Conservation (phyloP, 2,113 vertebrate genomes). For the crab-eating macaque (Macaca fascicularis) region DNA sequence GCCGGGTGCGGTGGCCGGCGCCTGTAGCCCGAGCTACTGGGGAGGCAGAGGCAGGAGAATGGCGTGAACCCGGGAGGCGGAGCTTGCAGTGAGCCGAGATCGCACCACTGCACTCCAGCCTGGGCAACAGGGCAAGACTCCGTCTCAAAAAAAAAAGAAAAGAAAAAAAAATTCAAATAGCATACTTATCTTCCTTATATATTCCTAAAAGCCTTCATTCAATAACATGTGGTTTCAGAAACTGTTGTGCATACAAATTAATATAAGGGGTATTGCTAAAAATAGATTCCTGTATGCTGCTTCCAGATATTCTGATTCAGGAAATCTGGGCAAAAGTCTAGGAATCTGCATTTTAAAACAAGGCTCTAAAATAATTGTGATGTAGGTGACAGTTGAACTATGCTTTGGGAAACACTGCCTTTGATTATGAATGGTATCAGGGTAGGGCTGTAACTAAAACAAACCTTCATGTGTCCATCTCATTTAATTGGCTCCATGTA, state of each 20-base stretch:
- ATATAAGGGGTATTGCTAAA: background rate
- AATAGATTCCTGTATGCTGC: background rate
- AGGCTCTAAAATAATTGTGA: conserved; percentile 43
- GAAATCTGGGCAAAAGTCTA: conserved; percentile 52
- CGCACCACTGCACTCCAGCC: too few species aligned
- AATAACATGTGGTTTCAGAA: conserved; percentile 41
- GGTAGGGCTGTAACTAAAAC: conserved; percentile 49
- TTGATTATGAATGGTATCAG: conserved; percentile 58
- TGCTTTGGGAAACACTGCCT: conserved; percentile 34
- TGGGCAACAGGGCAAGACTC: too few species aligned
- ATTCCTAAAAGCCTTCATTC: conserved; percentile 51
- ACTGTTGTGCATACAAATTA: background rate
- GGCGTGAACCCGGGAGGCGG: too few species aligned
- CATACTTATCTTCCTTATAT: conserved; percentile 13
- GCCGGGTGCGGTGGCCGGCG: accelerated
- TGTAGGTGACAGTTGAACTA: conserved; percentile 40
- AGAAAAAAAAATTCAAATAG: background rate
- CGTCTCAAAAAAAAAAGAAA: too few species aligned
- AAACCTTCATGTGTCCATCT: conserved; percentile 24
- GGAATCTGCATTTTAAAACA: conserved; percentile 66
- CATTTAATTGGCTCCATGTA: background rate
- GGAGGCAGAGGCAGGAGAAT: too few species aligned
- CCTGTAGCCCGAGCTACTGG: too few species aligned
- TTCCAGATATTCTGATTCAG: conserved; percentile 41
- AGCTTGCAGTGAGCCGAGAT: too few species aligned